Conservation (phyloP, 2,797 vertebrate species). For the Percopsis omiscomaycus region DNA sequence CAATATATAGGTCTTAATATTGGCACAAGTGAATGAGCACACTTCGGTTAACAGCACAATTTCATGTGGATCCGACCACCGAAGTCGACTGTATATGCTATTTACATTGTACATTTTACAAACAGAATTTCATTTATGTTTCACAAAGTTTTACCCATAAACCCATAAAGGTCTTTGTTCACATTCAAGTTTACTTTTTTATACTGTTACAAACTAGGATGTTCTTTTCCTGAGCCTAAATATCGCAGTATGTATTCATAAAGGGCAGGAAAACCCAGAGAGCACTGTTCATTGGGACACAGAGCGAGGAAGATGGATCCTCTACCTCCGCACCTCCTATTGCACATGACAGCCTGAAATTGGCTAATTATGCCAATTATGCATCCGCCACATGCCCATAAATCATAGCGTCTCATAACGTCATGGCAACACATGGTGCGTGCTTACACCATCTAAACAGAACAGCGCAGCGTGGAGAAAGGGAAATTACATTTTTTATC, state of each 20-base stretch:
- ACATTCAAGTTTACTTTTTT: too few relatives aligned
- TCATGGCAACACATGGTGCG: slow-evolving; percentile 57
- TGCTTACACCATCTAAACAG: slow-evolving; percentile 25
- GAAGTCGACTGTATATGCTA: too few relatives aligned
- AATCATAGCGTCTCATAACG: slow-evolving; percentile 83
- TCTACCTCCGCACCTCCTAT: slow-evolving; percentile 75
- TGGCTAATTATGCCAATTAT: slow-evolving; percentile 87
- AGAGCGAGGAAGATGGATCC: slow-evolving; percentile 85
- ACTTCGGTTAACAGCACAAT: too few relatives aligned
- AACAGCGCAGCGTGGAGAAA: slow-evolving; percentile 25
- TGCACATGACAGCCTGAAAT: slow-evolving; percentile 83
- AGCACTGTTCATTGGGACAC: slow-evolving; percentile 47
- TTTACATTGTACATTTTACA: too few relatives aligned
- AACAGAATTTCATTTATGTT: too few relatives aligned
- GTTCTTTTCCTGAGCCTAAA: too few relatives aligned
- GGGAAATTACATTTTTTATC: slow-evolving; percentile 18
- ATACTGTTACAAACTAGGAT: too few relatives aligned
- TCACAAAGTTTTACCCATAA: too few relatives aligned
- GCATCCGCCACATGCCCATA: slow-evolving; percentile 80
- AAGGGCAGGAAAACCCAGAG: slow-evolving; percentile 16
- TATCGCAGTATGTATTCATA: neutral
- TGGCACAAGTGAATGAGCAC: too few relatives aligned
- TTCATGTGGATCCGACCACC: too few relatives aligned
- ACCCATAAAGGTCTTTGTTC: too few relatives aligned
- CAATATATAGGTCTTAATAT: too few relatives aligned